Evolutionary conservation across 1,140 invertebrate species (phyloP), one percentile per base, ranked within the genome.

Genomic region (Psix sp.): DNA sequence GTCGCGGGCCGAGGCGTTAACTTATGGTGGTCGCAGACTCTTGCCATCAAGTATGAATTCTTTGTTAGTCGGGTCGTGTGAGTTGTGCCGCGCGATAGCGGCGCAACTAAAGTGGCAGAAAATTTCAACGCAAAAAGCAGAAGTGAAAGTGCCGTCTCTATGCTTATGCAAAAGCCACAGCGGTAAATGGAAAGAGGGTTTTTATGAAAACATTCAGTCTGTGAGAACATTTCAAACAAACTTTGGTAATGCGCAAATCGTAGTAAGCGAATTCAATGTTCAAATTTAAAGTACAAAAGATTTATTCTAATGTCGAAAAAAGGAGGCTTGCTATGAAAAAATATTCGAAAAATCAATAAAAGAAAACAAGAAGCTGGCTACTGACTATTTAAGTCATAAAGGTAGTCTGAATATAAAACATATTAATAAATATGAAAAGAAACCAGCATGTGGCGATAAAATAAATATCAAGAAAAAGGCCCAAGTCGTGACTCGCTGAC

Each of bases 371-470:
- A 56, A 66, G 26, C 33, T 21, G 5, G 45, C 49, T 45, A 67
- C 39, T 16, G 45, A 43, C 40, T 0, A 43, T 45, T 39, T 9
- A 56, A 45, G 39, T 40, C 10, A 31, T 56, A 51, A 57, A 65
- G 20, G 29, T 36, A 35, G 48, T 16, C 48, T 33, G 57, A 59
- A 56, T 71, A 60, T 63, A 43, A 63, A 63, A 63, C 46, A 31
- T 51, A 67, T 71, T 62, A 76, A 67, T 65, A 74, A 76, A 71
- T 78, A 70, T 76, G 67, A 59, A 65, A 73, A 63, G 54, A 36
- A 36, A 59, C 48, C 54, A 49, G 40, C 51, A 26, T 40, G 42
- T 13, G 51, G 26, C 17, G 33, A 33, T 46, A 48, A 66, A 60
- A 74, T 68, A 59, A 59, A 74, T 45, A 65, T 59, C 14, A 33